Percentiles rank a stretch among this genome's conserved stretches.
phyloP scores from a whole-genome alignment of 2,888 invertebrate species.

The Erebia aethiops region DNA sequence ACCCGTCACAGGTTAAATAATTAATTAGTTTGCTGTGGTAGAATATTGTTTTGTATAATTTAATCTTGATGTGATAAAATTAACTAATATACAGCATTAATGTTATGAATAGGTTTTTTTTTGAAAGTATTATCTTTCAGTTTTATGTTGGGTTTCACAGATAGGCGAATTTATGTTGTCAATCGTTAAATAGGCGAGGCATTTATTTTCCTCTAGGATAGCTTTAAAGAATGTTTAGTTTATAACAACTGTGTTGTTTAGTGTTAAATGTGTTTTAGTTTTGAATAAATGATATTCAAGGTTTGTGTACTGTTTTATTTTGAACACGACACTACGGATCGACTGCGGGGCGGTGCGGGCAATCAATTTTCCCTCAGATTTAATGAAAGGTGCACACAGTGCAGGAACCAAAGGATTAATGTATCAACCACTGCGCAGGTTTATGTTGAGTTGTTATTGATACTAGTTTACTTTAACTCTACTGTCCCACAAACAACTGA shows the following conservation, averaged over 20 bases:
- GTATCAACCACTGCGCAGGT: too few species aligned
- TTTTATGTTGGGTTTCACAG: conserved; percentile 36
- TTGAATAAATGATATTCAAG: conserved; percentile 54
- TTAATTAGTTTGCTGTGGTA: background rate
- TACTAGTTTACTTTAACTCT: too few species aligned
- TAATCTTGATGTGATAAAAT: background rate
- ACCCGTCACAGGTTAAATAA: background rate
- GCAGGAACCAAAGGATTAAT: too few species aligned
- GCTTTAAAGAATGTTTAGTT: conserved; percentile 72
- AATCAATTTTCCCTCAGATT: too few species aligned
- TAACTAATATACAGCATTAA: background rate
- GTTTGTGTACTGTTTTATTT: conserved; percentile 12
- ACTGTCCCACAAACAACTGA: too few species aligned
- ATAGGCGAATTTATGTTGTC: conserved; percentile 37
- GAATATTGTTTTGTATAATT: background rate
- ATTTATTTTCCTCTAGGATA: conserved; percentile 69
- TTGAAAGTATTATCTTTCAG: background rate
- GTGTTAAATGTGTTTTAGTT: conserved; percentile 60
- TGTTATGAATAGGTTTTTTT: too few species aligned
- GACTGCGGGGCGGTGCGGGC: too few species aligned
- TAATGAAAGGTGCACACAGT: too few species aligned
- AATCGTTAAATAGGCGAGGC: conserved; percentile 54
- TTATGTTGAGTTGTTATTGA: too few species aligned
- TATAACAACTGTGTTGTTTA: conserved; percentile 44
- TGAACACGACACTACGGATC: background rate